Percentiles rank a stretch among this genome's conserved stretches.
Evolutionary conservation across 1,140 invertebrate genomes (phyloP).

Genomic region (Drosophila varians): DNA sequence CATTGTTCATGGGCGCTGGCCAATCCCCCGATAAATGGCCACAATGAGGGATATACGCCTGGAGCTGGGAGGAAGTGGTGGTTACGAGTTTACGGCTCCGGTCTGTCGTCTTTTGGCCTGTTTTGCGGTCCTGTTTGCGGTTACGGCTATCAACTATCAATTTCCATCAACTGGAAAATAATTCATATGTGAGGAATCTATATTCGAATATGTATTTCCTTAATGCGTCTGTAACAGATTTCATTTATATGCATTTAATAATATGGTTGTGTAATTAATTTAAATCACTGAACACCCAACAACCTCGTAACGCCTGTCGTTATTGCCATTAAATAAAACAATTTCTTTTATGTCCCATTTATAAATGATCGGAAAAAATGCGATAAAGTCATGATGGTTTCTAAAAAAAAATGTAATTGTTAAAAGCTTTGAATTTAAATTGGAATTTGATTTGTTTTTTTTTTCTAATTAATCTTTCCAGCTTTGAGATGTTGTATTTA

Average conservation of each 20-base stretch:
- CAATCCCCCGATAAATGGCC: constrained; percentile 42
- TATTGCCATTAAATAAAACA: constrained; percentile 21
- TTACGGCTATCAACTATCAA: constrained; percentile 54
- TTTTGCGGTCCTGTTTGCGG: constrained; percentile 54
- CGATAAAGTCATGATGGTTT: not conserved
- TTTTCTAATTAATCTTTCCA: not conserved
- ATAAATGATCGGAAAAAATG: not conserved
- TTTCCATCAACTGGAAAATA: constrained; percentile 33
- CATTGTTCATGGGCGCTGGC: constrained; percentile 55
- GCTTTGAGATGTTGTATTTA: not conserved
- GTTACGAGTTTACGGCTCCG: not conserved
- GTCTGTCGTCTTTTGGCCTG: constrained; percentile 67
- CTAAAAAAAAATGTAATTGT: no score
- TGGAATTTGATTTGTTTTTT: not conserved
- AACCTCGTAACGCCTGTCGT: not conserved
- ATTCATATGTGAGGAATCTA: constrained; percentile 1
- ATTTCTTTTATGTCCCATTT: constrained; percentile 13
- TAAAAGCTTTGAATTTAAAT: not conserved
- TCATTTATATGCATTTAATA: constrained; percentile 56
- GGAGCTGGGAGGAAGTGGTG: not conserved
- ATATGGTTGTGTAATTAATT: constrained; percentile 58
- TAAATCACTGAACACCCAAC: constrained; percentile 46
- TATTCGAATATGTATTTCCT: not conserved
- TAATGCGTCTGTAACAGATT: constrained; percentile 42
- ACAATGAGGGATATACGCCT: constrained; percentile 19